phyloP scores from a whole-genome alignment of 2,113 vertebrate species.

The Neomonachus schauinslandi region DNA sequence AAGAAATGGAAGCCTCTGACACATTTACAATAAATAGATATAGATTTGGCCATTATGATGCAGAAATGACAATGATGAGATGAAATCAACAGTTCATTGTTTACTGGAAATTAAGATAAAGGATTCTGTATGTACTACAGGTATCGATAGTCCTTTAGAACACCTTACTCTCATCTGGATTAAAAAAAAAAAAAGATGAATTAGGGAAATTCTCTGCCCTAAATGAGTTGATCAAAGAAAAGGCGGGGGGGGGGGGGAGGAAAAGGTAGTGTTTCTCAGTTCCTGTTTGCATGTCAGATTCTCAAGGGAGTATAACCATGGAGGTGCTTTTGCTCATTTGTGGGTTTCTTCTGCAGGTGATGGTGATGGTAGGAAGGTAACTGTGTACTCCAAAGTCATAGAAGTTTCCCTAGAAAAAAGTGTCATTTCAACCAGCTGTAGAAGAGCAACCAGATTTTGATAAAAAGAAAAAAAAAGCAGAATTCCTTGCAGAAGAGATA shows the following conservation, averaged over 20 bases:
- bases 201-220: neutral
- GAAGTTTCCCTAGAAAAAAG: neutral
- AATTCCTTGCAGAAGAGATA: slow-evolving; percentile 10
- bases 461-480: neutral
- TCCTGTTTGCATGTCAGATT: neutral
- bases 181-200: neutral
- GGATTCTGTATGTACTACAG: neutral
- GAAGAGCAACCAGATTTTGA: neutral
- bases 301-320: neutral
- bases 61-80: neutral
- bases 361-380: neutral
- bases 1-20: neutral
- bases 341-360: neutral
- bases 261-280: neutral
- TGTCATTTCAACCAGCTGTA: neutral
- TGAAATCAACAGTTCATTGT: neutral
- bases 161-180: neutral
- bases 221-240: neutral
- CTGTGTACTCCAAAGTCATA: neutral
- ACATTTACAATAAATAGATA: neutral
- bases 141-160: neutral
- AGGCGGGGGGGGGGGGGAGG: too few species aligned
- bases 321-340: neutral
- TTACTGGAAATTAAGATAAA: neutral
- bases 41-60: neutral